Base-by-base conservation (phyloP, 2,797 vertebrate genomes). In the Phylloscopus collybita region DNA sequence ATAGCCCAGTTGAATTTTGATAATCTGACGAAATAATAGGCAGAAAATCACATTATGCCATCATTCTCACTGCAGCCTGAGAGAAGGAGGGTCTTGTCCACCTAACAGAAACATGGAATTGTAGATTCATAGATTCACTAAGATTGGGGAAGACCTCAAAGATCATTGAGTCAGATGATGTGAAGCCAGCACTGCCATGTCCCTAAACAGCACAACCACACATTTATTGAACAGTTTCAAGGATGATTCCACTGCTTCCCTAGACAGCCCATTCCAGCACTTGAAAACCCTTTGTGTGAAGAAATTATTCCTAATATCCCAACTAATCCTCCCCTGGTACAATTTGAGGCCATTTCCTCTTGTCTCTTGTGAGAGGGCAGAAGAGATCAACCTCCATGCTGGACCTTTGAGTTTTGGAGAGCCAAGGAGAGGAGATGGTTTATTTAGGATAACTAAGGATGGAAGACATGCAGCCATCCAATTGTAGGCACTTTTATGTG, bases 31-130 rank as follows among this genome's bases (percentile, higher is more conserved):
- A 60, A 45, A 38, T n/a, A 61, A 34, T 26, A 59, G 13, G 4
- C 0, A 0, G 29, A 59, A 85, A 80, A 38, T 57, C 9, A 12
- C 0, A 0, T 73, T 53, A 17, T 2, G 3, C 42, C 23, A 4
- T 74, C 7, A 9, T 78, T 92, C 61, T 19, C 3, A 3, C 34
- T 61, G 32, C 9, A 16, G 62, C 27, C n/a, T n/a, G 49, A 71
- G 34, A 47, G n/a, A 7, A 32, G 16, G 45, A 75, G 8, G 20
- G 26, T 49, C 23, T 82, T 45, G 23, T 76, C 45, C 6, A 27
- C 13, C 18, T 74, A 34, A 14, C 2, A 53, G 34, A 47, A 16
- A 50, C 23, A 32, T 44, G 10, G 7, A 62, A 21, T 18, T 76
- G 13, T 3, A 38, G 44, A 54, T 38, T 65, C 25, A 32, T 3